These are phyloP conservation scores for Ursus arctos DNA, from an alignment of 2,113 vertebrate genomes.

Conservation along the genomic window DNA sequence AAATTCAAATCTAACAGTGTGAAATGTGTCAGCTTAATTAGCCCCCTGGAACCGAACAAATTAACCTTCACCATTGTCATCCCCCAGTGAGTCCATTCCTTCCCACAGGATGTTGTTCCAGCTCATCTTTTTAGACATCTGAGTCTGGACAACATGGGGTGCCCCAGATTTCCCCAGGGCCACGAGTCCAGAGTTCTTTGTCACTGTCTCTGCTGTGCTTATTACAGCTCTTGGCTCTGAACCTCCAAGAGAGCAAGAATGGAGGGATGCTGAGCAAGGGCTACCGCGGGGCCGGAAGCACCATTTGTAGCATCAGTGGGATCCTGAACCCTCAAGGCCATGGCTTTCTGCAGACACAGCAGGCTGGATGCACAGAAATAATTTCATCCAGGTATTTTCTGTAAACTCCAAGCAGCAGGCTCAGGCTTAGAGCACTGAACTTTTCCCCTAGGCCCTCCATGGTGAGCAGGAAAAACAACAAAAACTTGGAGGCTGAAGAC, in stretches of 20 bases:
- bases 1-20: not conserved
- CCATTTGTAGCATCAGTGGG: not conserved
- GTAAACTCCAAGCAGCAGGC: not conserved
- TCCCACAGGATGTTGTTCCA: not conserved
- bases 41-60: slow-evolving; percentile 37
- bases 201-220: not conserved
- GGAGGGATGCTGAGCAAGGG: not conserved
- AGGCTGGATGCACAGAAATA: not conserved
- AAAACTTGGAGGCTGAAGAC: not conserved
- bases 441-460: not conserved
- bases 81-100: not conserved
- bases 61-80: not conserved
- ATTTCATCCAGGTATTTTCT: not conserved
- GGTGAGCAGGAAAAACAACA: not conserved
- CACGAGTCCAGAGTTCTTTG: not conserved
- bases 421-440: not conserved
- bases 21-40: slow-evolving; percentile 63
- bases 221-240: not conserved
- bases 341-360: not conserved
- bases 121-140: not conserved
- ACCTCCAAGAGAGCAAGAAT: not conserved
- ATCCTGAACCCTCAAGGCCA: not conserved
- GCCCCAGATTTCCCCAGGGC: not conserved
- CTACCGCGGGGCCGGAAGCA: rapidly evolving
- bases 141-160: not conserved